These are phyloP conservation scores for Aspidoscelis tigris DNA, from an alignment of 2,113 vertebrate genomes.

Conservation along the genomic window DNA sequence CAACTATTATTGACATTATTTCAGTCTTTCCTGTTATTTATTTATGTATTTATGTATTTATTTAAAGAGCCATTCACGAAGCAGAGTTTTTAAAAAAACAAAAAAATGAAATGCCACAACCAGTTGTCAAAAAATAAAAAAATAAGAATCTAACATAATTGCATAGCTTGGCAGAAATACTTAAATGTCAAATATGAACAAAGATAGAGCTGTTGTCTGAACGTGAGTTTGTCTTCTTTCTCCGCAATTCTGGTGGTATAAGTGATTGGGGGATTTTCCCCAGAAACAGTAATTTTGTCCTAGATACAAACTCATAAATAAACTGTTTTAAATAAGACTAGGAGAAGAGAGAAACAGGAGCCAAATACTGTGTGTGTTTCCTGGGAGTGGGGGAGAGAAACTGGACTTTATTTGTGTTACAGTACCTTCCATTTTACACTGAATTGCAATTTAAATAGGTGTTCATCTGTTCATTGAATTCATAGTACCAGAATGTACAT, in stretches of 20 bases:
- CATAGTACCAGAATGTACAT: background rate
- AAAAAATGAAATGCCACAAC: background rate
- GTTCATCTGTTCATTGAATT: background rate
- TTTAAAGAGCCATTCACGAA: background rate
- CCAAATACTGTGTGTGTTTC: background rate
- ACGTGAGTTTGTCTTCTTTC: too few relatives aligned
- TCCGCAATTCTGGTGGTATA: too few relatives aligned
- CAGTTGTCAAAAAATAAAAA: background rate
- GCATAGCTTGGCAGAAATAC: background rate
- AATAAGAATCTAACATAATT: background rate
- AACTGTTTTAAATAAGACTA: background rate
- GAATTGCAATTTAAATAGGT: background rate
- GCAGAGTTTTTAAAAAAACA: background rate
- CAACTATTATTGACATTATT: background rate
- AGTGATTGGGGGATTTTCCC: background rate
- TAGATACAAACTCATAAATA: background rate
- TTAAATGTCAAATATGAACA: background rate
- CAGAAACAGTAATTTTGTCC: background rate
- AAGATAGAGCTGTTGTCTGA: too few relatives aligned
- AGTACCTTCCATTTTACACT: too few relatives aligned
- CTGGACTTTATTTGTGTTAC: background rate
- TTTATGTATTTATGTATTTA: background rate
- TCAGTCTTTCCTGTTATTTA: background rate
- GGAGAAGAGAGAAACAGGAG: background rate
- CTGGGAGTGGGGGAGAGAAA: background rate